Percentiles rank a stretch among this genome's conserved stretches.
Conservation (phyloP, 2,113 vertebrate genomes). For the Python bivittatus region DNA sequence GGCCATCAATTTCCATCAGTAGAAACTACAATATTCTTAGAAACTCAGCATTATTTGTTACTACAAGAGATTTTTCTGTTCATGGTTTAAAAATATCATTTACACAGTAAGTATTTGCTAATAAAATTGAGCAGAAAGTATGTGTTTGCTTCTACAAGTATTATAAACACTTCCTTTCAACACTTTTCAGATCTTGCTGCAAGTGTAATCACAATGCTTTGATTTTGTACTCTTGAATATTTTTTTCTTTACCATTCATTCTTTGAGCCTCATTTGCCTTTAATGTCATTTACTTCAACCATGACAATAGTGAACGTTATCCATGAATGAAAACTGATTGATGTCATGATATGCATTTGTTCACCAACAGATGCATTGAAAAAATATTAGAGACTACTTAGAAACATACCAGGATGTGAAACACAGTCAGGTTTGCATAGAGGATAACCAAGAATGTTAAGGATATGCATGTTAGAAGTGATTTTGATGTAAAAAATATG, state of each 20-base stretch:
- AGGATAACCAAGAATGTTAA: neutral
- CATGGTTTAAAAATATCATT: neutral
- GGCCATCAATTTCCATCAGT: fast-evolving
- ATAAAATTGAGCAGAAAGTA: neutral
- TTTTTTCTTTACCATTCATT: neutral
- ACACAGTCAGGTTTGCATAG: neutral
- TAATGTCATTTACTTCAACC: neutral
- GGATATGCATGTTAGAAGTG: neutral
- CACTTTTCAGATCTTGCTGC: neutral
- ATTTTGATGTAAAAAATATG: neutral
- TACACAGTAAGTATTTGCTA: neutral
- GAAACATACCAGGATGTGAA: neutral
- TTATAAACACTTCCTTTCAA: neutral
- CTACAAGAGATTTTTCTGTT: neutral
- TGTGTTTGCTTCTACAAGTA: neutral
- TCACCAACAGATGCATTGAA: neutral
- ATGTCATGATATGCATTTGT: neutral
- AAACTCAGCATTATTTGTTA: constrained; percentile 6
- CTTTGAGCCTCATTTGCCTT: neutral
- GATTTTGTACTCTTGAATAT: neutral
- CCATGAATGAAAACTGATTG: neutral
- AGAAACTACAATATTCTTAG: neutral
- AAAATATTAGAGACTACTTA: neutral
- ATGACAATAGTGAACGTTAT: neutral
- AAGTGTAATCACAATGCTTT: neutral